Evolutionary conservation across 2,888 invertebrate genomes (phyloP).

Genomic region (Epsilonema sp.): DNA sequence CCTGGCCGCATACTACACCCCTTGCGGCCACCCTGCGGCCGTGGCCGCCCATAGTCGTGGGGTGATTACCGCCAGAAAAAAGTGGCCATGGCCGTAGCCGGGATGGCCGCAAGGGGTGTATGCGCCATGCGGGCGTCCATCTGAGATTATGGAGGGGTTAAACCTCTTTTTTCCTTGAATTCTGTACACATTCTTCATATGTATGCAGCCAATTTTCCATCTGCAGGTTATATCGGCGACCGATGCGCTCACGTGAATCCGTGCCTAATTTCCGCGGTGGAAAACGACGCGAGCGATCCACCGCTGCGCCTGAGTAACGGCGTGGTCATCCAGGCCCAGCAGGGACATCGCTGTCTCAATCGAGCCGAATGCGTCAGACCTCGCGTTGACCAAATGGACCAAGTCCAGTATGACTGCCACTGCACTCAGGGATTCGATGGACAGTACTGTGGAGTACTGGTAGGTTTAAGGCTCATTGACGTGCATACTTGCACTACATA

Average conservation of each 20-base stretch:
- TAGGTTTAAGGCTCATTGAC: no score
- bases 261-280: constrained; percentile 5
- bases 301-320: no score
- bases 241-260: constrained; percentile 13
- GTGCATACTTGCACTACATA: no score
- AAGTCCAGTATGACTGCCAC: constrained; percentile 40
- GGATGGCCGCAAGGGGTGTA: constrained; percentile 45
- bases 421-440: constrained; percentile 24
- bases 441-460: constrained; percentile 14
- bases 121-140: constrained; percentile 25
- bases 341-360: constrained; percentile 41
- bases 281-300: no score
- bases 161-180: background rate
- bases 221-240: constrained; percentile 12
- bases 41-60: no score
- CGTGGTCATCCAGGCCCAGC: background rate
- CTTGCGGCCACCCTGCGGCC: no score
- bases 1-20: no score
- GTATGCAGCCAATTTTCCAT: no score
- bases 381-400: constrained; percentile 7
- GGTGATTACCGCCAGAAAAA: no score
- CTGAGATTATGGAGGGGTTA: no score
- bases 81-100: no score
- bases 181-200: no score
- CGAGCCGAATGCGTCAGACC: constrained; percentile 10